Evolutionary conservation across 2,797 vertebrate species (phyloP).

Genomic region (Paratrypauchen microcephalus): DNA sequence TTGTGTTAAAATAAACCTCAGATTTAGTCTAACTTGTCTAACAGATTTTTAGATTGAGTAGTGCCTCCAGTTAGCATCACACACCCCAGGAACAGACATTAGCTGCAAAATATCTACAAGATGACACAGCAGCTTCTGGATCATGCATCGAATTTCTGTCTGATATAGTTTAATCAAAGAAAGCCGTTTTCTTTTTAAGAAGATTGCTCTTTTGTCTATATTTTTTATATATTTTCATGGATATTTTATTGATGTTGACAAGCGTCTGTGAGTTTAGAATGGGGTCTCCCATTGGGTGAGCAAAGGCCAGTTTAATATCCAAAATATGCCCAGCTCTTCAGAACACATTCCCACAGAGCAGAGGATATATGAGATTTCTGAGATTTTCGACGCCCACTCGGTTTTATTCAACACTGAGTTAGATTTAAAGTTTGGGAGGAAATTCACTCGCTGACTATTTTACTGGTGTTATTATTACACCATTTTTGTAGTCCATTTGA

Average conservation of each 20-base stretch:
- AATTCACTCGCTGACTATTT: not conserved
- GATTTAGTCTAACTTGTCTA: no score
- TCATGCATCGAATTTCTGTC: slow-evolving; percentile 35
- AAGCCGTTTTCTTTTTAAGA: slow-evolving; percentile 23
- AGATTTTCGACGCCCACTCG: slow-evolving; percentile 2
- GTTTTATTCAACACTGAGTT: slow-evolving; percentile 2
- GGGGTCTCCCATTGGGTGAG: slow-evolving; percentile 15
- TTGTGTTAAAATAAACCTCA: no score
- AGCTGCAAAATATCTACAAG: no score
- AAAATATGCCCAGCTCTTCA: slow-evolving; percentile 6
- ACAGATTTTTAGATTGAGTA: no score
- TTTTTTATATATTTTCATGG: slow-evolving; percentile 15
- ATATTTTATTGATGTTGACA: slow-evolving; percentile 35
- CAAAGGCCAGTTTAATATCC: slow-evolving; percentile 22
- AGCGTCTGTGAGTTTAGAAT: slow-evolving; percentile 21
- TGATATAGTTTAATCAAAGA: slow-evolving; percentile 55
- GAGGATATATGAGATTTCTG: slow-evolving; percentile 1
- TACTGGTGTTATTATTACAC: not conserved
- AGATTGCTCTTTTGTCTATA: not conserved
- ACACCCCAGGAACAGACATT: no score
- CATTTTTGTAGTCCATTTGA: no score
- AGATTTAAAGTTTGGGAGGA: not conserved
- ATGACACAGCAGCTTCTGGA: slow-evolving; percentile 58
- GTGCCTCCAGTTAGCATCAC: no score
- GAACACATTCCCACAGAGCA: slow-evolving; percentile 4